Percentiles rank a stretch among this genome's conserved stretches.
Evolutionary conservation across 2,797 vertebrate species (phyloP).

Genomic region (Melanotaenia nigrans): DNA sequence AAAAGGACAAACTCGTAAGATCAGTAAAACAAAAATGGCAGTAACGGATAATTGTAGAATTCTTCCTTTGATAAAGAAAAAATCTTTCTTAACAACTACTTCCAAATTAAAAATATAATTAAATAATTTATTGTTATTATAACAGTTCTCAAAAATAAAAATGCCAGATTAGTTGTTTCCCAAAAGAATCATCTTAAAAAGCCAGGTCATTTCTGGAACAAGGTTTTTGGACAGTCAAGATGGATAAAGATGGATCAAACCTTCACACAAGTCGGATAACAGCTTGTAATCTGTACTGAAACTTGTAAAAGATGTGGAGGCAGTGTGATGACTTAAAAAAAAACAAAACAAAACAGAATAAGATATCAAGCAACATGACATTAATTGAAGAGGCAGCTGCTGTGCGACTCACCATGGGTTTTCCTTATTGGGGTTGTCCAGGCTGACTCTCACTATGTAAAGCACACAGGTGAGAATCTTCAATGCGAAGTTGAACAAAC

Average conservation of each 20-base stretch:
- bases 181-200: not conserved
- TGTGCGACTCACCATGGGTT: conserved; percentile 53
- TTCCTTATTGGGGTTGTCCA: conserved; percentile 74
- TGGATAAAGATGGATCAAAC: not conserved
- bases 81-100: no score
- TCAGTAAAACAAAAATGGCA: no score
- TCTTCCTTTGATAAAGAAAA: no score
- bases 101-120: no score
- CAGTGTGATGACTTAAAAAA: not conserved
- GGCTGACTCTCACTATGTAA: conserved; percentile 84
- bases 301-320: not conserved
- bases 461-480: conserved; percentile 88
- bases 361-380: not conserved
- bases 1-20: no score
- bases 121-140: no score
- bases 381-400: not conserved
- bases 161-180: no score
- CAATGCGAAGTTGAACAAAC: conserved; percentile 87
- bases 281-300: not conserved
- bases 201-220: not conserved
- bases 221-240: not conserved
- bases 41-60: no score
- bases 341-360: not conserved
- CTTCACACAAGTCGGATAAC: not conserved
- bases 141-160: no score